phyloP scores from a whole-genome alignment of 2,797 vertebrate genomes.

The Oceanodroma leucorhoa region DNA sequence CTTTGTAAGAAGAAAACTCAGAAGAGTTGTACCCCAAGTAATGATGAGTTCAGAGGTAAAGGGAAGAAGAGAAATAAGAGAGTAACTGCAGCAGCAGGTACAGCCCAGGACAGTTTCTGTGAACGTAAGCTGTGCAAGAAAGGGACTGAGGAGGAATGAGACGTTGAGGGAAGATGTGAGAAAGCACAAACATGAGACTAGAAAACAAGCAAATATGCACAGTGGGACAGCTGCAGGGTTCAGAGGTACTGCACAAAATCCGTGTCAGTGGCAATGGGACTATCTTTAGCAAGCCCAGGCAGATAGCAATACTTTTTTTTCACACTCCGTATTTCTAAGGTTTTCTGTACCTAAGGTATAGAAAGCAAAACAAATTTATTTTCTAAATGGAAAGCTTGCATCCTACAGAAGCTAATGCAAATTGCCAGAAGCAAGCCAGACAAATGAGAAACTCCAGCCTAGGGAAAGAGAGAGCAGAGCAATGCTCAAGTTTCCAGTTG shows the following conservation, averaged over 20 bases:
- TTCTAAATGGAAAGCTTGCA: not conserved
- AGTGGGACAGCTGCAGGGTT: not conserved
- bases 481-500: not conserved
- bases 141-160: not conserved
- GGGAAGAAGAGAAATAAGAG: not conserved
- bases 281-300: not conserved
- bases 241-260: not conserved
- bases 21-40: not conserved
- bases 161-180: not conserved
- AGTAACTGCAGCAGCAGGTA: not conserved
- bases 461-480: not conserved
- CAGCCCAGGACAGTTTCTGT: not conserved
- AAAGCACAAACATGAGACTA: not conserved
- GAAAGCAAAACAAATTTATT: not conserved
- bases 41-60: not conserved
- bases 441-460: not conserved
- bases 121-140: not conserved
- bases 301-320: not conserved
- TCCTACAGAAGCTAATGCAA: not conserved
- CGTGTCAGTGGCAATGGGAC: not conserved
- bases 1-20: not conserved
- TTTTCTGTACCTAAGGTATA: not conserved
- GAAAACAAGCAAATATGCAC: not conserved
- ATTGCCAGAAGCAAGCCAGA: not conserved
- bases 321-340: not conserved